Base-by-base conservation (phyloP, 23 tunicate genomes). In the Styela clava region DNA sequence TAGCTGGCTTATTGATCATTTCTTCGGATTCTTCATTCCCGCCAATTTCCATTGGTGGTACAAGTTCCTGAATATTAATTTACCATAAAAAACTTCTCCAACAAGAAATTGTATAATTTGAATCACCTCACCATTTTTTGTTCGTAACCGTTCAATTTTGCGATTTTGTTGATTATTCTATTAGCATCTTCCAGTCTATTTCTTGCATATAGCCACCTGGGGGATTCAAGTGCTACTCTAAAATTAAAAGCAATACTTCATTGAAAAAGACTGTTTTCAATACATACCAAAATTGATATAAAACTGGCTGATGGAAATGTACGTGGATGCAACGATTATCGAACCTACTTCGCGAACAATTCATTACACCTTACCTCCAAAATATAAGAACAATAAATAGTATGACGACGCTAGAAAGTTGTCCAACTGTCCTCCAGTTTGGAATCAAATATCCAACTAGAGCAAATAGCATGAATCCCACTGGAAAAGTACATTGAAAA, bases 381-480 rank as follows among this genome's bases (percentile, higher is more conserved):
- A 44, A 44, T 12, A 44, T 5, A 44, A 44, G 12, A 5, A 12
- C 12, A 44, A 7, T 12, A 44, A 44, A 44, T 44, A 44, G 7
- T 44, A 44, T 7, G 7, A 12, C 9, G 12, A 30, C 16, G 29
- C 77, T 71, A 12, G 35, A 28, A 3, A 34, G 18, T 16, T 3
- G 16, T 33, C 77, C 77, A 27, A 71, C 35, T 71, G 12, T 71
- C 35, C 77, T 71, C 77, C 77, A 71, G 29, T 67, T 29, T 18
- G 85, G 26, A 35, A 79, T 82, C 62, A 89, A 73, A 56, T 73
- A 89, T 2, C 83, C 88, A 74, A 85, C 80, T 64, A 89, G 31
- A 20, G 88, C 71, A 18, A 89, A 78, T 1, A 89, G 73, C 85
- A 89, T 85, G 26, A 74, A 79, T 63, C 89, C 85, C 44, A 85